Percentiles rank a stretch among this genome's conserved stretches.
phyloP scores from a whole-genome alignment of 2,888 invertebrate genomes.

The Charanyca ferruginea region DNA sequence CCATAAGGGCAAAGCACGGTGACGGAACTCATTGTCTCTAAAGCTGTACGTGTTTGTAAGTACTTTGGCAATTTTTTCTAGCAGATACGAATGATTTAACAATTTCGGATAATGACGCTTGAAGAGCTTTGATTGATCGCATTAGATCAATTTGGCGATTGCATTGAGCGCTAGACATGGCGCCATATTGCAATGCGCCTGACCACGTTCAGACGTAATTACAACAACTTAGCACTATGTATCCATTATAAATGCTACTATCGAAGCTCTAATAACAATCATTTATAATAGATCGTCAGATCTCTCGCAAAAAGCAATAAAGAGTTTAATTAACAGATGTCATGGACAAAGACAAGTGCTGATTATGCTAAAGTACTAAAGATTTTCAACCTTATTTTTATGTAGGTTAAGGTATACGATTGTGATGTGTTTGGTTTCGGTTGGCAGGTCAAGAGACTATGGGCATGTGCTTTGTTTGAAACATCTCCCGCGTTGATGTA shows the following conservation, averaged over 20 bases:
- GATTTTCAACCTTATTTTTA: constrained; percentile 52
- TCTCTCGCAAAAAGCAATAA: constrained; percentile 59
- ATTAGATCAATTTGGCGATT: constrained; percentile 9
- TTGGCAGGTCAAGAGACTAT: constrained; percentile 74
- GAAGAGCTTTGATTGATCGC: constrained; percentile 16
- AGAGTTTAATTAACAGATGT: constrained; percentile 67
- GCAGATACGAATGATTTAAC: neutral
- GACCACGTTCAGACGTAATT: constrained; percentile 16
- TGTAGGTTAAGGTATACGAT: constrained; percentile 51
- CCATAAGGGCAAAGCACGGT: constrained; percentile 21
- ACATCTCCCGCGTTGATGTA: constrained; percentile 76
- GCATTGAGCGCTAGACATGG: constrained; percentile 17
- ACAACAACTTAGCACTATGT: constrained; percentile 16
- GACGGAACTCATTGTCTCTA: constrained; percentile 9
- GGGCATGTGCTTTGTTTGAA: constrained; percentile 75
- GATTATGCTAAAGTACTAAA: constrained; percentile 70
- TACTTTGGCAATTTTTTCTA: neutral
- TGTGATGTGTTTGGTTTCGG: constrained; percentile 54
- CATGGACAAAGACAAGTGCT: constrained; percentile 73
- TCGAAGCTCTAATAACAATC: constrained; percentile 45
- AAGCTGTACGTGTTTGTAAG: constrained; percentile 4
- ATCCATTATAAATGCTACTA: constrained; percentile 20
- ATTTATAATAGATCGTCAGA: constrained; percentile 53
- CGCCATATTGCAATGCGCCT: constrained; percentile 24
- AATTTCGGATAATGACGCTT: constrained; percentile 4